Percentiles rank a stretch among this genome's conserved stretches.
Evolutionary conservation across 1,140 invertebrate genomes (phyloP).

Genomic region (Magallana gigas): DNA sequence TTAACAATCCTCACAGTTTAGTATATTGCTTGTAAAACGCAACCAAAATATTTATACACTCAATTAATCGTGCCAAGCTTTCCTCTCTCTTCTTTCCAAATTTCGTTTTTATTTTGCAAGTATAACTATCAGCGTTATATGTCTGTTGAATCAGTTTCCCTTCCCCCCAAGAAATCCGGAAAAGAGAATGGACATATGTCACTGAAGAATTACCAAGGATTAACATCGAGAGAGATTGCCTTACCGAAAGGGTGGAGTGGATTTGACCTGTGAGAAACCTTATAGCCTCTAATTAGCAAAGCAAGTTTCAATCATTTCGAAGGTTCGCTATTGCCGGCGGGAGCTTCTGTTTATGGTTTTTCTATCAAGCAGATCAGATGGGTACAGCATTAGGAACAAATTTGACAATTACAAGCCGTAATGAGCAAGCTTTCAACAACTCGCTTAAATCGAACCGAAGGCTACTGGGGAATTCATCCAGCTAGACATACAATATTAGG

Average conservation of each 20-base stretch:
- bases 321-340: slow-evolving; percentile 19
- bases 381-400: slow-evolving; percentile 27
- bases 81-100: slow-evolving; percentile 1
- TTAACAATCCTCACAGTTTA: background rate
- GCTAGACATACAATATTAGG: background rate
- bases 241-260: background rate
- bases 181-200: background rate
- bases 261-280: slow-evolving; percentile 34
- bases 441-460: slow-evolving; percentile 32
- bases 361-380: slow-evolving; percentile 20
- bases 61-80: slow-evolving; percentile 2
- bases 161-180: background rate
- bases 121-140: background rate
- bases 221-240: background rate
- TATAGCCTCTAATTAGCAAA: slow-evolving; percentile 33
- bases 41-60: background rate
- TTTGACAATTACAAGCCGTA: slow-evolving; percentile 34
- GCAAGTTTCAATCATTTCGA: slow-evolving; percentile 21
- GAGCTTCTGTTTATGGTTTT: slow-evolving; percentile 14
- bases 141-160: background rate
- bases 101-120: background rate
- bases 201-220: background rate
- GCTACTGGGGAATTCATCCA: background rate
- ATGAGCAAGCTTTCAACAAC: slow-evolving; percentile 29
- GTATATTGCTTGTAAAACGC: background rate